Percentiles rank a stretch among this genome's conserved stretches.
Conservation (phyloP, 2,113 vertebrate species). For the Chamaea fasciata region DNA sequence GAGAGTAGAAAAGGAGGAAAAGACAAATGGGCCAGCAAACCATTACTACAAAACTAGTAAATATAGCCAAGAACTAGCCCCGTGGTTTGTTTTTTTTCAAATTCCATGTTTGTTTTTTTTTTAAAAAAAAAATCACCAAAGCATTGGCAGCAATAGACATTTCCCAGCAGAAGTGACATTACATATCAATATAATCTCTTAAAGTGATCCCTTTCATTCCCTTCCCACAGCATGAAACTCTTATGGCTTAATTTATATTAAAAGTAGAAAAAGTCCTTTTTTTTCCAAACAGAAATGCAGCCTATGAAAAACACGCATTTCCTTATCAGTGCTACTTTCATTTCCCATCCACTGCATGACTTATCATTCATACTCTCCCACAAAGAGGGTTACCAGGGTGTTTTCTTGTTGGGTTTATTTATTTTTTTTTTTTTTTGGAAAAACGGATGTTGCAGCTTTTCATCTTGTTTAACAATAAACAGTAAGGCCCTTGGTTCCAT, state of each 20-base stretch:
- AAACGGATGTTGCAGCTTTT: conserved; percentile 74
- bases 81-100: background rate
- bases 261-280: conserved; percentile 74
- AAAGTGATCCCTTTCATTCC: conserved; percentile 76
- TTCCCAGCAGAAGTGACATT: conserved; percentile 78
- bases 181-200: conserved; percentile 78
- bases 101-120: conserved; percentile 6
- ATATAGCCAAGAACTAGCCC: conserved; percentile 74
- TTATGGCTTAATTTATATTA: conserved; percentile 82
- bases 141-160: conserved; percentile 74
- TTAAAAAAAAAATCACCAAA: conserved; percentile 56
- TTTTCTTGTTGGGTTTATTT: background rate
- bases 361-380: conserved; percentile 26
- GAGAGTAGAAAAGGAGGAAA: conserved; percentile 67
- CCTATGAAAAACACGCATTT: conserved; percentile 42
- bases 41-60: conserved; percentile 79
- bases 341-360: conserved; percentile 57
- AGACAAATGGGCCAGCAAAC: conserved; percentile 74
- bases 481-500: conserved; percentile 77
- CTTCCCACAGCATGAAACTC: conserved; percentile 78
- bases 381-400: background rate
- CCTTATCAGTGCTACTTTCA: conserved; percentile 72
- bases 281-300: conserved; percentile 64
- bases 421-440: conserved; percentile 20
- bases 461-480: conserved; percentile 63